Base-by-base conservation (phyloP, 2,113 vertebrate genomes). In the Haemorhous mexicanus region DNA sequence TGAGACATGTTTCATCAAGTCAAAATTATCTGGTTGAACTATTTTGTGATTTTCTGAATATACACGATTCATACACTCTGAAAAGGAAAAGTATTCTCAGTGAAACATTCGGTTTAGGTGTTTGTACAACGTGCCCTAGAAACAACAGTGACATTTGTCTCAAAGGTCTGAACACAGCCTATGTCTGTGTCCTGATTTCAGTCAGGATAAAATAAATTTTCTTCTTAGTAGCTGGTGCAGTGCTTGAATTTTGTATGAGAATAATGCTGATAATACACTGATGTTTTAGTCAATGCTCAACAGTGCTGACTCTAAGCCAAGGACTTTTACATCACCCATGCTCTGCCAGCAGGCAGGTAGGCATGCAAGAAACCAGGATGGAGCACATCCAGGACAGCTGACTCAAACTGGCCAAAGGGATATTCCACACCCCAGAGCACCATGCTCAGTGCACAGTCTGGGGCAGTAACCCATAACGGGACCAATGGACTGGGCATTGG, bases 21-120 rank as follows among this genome's bases (percentile, higher is more conserved):
- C 3, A 2, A 73, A 66, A 69, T 30, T 0, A 49, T 22, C 18
- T 22, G 2, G 11, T n/a, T 32, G 3, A 73, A 23, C 2, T 63
- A 6, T 28, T 49, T 49, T 53, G 4, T 35, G 5, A 16, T 70
- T 86, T 66, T 66, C 16, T 74, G 21, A 27, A 17, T 52, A 69
- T 76, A 10, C 23, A 72, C 23, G 4, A 41, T 20, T 28, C 13
- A 1, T 46, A 30, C 5, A 55, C 6, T 16, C 47, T 35, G 23
- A 79, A 87, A 82, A 83, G 8, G 30, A 27, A 72, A 83, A 66
- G 69, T 44, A 73, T 7, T 4, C 4, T 78, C 17, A 63, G 5
- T 19, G 52, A 93, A 91, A 52, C 3, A 24, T 61, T 73, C 6
- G 10, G 2, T 62, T 87, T 83, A 9, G 6, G 2, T 80, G 7